A percentile compares a stretch with the other conserved stretches of the same genome.
Conservation (phyloP, 2,113 vertebrate genomes). For the Dromas ardeola region DNA sequence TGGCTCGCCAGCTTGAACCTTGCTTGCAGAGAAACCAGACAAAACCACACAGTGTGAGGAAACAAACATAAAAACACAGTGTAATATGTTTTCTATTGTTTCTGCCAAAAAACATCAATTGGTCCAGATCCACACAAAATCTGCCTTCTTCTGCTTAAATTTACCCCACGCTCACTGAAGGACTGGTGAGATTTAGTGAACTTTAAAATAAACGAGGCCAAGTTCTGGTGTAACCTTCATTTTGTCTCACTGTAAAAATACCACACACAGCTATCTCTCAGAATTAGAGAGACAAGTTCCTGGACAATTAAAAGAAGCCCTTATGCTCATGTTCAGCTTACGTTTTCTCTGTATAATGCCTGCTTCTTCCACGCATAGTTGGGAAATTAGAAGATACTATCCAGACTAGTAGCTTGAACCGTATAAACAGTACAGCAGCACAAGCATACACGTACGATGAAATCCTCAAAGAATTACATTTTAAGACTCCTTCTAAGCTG, state of each 20-base stretch:
- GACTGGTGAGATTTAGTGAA: neutral
- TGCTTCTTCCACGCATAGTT: neutral
- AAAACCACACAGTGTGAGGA: constrained; percentile 68
- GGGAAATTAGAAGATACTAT: neutral
- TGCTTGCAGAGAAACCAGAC: constrained; percentile 63
- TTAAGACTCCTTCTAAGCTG: neutral
- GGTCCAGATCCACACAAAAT: constrained; percentile 45
- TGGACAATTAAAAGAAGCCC: neutral
- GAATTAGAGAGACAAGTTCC: neutral
- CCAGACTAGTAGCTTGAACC: neutral
- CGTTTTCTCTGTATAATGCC: neutral
- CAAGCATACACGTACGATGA: neutral
- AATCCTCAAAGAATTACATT: neutral
- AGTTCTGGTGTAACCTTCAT: constrained; percentile 2
- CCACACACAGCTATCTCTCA: neutral
- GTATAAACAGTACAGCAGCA: neutral
- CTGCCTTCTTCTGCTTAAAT: constrained; percentile 7
- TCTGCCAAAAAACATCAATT: constrained; percentile 61
- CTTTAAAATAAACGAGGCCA: neutral
- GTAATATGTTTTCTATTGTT: constrained; percentile 59
- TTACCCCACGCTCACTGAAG: neutral
- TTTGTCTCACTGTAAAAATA: neutral
- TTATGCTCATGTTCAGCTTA: neutral
- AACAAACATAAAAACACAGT: constrained; percentile 62
- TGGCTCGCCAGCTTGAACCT: constrained; percentile 66